A percentile compares a stretch with the other conserved stretches of the same genome.
These are phyloP conservation scores for Drosophila kikkawai DNA, from an alignment of 1,140 invertebrate species.

Conservation along the genomic window DNA sequence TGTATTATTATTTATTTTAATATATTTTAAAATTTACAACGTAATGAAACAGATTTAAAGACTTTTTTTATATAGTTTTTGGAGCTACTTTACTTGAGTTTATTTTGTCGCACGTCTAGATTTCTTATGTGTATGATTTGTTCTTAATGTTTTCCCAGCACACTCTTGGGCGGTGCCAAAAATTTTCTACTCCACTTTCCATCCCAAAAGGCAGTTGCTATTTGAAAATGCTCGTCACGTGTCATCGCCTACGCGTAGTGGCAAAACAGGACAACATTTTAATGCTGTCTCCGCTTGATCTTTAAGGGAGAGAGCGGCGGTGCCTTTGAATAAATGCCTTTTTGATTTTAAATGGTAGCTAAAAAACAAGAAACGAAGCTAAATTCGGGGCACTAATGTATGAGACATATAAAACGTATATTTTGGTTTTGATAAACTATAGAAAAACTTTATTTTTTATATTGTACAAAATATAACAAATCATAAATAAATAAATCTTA, in stretches of 20 bases:
- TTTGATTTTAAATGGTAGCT: conserved; percentile 6
- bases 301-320: background rate
- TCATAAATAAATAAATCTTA: too few species aligned
- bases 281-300: conserved; percentile 35
- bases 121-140: conserved; percentile 3
- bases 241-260: conserved; percentile 50
- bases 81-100: background rate
- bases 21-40: too few species aligned
- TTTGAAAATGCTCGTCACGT: conserved; percentile 53
- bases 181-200: background rate
- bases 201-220: background rate
- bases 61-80: too few species aligned
- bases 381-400: too few species aligned
- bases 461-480: too few species aligned
- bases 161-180: conserved; percentile 10
- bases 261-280: conserved; percentile 50
- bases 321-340: conserved; percentile 1
- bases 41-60: too few species aligned
- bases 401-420: too few species aligned
- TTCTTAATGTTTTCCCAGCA: conserved; percentile 22
- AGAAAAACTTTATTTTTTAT: too few species aligned
- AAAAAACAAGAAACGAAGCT: background rate
- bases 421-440: too few species aligned
- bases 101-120: background rate
- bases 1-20: too few species aligned